Conservation (phyloP, 2,888 invertebrate genomes). For the Drosophila conformis region DNA sequence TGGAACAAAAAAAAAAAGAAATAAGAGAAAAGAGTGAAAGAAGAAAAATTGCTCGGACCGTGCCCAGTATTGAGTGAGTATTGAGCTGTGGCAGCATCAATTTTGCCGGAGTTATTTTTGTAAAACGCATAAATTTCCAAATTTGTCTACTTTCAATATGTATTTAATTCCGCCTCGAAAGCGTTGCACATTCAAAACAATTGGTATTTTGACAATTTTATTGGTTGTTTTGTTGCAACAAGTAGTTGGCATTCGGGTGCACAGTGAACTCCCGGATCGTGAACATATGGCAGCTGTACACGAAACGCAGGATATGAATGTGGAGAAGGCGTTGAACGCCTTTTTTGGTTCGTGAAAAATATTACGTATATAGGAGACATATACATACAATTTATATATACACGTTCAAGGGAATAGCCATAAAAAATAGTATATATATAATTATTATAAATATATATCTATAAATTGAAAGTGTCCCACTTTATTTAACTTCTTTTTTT, state of each 20-base stretch:
- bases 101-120: neutral
- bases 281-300: neutral
- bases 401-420: neutral
- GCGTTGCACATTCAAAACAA: neutral
- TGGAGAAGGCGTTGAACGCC: neutral
- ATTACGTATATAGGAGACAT: neutral
- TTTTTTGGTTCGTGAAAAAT: neutral
- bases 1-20: neutral
- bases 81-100: neutral
- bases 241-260: constrained; percentile 2
- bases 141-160: neutral
- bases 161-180: neutral
- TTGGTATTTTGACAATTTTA: neutral
- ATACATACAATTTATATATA: neutral
- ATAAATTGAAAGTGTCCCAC: neutral
- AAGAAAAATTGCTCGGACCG: neutral
- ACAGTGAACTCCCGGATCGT: neutral
- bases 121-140: neutral
- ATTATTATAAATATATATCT: neutral
- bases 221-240: neutral
- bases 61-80: neutral
- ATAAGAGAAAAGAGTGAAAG: neutral
- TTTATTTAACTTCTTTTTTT: neutral
- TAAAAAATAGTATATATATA: neutral
- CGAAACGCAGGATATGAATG: neutral